Percentiles rank a stretch among this genome's conserved stretches.
These are phyloP conservation scores for Ametastegia equiseti DNA, from an alignment of 2,888 invertebrate genomes.

Conservation along the genomic window DNA sequence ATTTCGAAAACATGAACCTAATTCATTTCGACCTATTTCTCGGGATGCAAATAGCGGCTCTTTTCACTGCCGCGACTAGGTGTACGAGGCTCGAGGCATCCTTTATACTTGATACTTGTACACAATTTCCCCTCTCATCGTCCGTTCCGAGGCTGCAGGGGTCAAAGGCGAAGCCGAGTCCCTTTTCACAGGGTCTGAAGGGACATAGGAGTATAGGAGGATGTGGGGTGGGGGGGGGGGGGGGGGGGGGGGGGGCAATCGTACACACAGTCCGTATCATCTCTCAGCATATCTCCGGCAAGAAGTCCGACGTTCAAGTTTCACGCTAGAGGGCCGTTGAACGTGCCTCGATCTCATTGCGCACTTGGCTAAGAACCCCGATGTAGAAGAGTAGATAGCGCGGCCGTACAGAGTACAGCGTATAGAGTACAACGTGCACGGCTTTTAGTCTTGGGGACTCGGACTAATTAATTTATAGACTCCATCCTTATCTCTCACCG, in stretches of 20 bases:
- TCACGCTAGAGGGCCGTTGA: conserved; percentile 26
- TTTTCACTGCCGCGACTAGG: conserved; percentile 9
- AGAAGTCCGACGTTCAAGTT: conserved; percentile 20
- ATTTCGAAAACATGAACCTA: conserved; percentile 20
- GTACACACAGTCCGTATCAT: not conserved
- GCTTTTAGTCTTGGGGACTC: conserved; percentile 71
- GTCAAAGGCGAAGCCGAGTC: not conserved
- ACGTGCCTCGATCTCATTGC: conserved; percentile 44
- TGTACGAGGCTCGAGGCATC: not conserved
- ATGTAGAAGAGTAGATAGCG: conserved; percentile 62
- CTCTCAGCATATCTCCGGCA: not conserved
- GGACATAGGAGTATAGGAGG: not conserved
- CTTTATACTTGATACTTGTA: not conserved
- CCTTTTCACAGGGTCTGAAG: not conserved
- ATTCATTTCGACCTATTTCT: conserved; percentile 19
- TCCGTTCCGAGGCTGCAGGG: not conserved
- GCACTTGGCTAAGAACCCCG: conserved; percentile 38
- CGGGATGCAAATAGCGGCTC: not conserved
- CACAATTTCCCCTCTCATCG: not conserved
- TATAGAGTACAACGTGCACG: too few relatives aligned
- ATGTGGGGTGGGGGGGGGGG: not conserved
- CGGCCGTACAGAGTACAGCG: conserved; percentile 50
- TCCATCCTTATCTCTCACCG: conserved; percentile 66
- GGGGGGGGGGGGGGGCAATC: not conserved
- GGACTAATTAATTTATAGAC: conserved; percentile 73